These are phyloP conservation scores for Metopia argyrocephala DNA, from an alignment of 2,888 invertebrate genomes.

Conservation along the genomic window DNA sequence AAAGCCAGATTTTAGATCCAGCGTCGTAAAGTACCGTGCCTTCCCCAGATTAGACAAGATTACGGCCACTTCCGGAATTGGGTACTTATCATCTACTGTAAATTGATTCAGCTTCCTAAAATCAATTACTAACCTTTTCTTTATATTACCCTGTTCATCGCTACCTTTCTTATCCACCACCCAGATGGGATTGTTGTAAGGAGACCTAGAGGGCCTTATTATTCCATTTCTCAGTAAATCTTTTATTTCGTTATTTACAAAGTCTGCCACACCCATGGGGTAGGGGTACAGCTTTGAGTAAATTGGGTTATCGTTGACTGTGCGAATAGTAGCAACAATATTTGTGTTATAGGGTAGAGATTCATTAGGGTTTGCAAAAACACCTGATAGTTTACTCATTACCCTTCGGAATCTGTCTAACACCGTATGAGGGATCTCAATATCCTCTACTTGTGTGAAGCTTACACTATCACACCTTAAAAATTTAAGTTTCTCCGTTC, in stretches of 20 bases:
- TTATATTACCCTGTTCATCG: slow-evolving; percentile 37
- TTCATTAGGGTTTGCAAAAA: slow-evolving; percentile 33
- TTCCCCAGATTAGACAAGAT: slow-evolving; percentile 45
- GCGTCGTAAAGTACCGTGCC: slow-evolving; percentile 27
- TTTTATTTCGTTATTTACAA: slow-evolving; percentile 32
- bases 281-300: slow-evolving; percentile 35
- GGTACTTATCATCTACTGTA: slow-evolving; percentile 44
- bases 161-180: slow-evolving; percentile 52
- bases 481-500: slow-evolving; percentile 54
- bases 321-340: slow-evolving; percentile 35
- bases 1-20: slow-evolving; percentile 53
- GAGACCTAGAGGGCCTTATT: slow-evolving; percentile 44
- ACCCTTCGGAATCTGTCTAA: background rate
- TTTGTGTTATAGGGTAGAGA: slow-evolving; percentile 34
- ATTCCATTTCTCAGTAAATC: slow-evolving; percentile 24
- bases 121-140: slow-evolving; percentile 39
- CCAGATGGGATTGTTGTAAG: slow-evolving; percentile 29
- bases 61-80: slow-evolving; percentile 31
- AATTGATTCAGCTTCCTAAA: slow-evolving; percentile 42
- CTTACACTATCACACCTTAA: slow-evolving; percentile 58
- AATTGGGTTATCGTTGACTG: slow-evolving; percentile 28
- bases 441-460: slow-evolving; percentile 54
- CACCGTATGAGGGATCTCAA: slow-evolving; percentile 19
- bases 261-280: slow-evolving; percentile 37
- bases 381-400: slow-evolving; percentile 5